Evolutionary conservation across 2,888 invertebrate species (phyloP).

Genomic region (Ariolimax columbianus): DNA sequence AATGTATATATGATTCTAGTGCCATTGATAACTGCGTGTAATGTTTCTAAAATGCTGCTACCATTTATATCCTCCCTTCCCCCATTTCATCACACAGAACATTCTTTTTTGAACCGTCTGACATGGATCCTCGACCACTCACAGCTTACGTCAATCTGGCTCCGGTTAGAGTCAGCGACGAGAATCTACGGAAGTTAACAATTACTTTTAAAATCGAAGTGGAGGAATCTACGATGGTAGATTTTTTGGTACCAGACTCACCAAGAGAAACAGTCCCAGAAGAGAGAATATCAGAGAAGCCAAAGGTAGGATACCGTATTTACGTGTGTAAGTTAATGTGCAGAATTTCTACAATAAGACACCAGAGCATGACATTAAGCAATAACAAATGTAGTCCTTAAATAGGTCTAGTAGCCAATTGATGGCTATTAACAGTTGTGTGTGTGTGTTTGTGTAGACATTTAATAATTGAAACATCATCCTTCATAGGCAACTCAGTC

Average conservation of each 20-base stretch:
- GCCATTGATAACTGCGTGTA: too few relatives aligned
- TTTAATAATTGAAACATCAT: too few relatives aligned
- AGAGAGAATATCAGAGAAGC: slow-evolving; percentile 65
- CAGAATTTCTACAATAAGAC: too few relatives aligned
- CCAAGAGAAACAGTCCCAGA: slow-evolving; percentile 59
- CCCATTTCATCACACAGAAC: slow-evolving; percentile 56
- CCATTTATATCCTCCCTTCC: background rate
- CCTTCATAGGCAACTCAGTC: too few relatives aligned
- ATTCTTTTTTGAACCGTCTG: slow-evolving; percentile 72
- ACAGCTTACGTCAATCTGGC: slow-evolving; percentile 63
- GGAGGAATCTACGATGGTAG: slow-evolving; percentile 64
- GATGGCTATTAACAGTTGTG: too few relatives aligned
- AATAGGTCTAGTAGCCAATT: too few relatives aligned
- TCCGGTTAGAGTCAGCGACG: slow-evolving; percentile 60
- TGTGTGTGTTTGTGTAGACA: too few relatives aligned
- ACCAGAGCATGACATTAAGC: too few relatives aligned
- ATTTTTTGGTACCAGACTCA: slow-evolving; percentile 68
- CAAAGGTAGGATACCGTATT: slow-evolving; percentile 52
- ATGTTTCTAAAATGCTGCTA: too few relatives aligned
- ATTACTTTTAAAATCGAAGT: slow-evolving; percentile 68
- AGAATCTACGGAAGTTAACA: slow-evolving; percentile 57
- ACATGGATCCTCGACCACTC: slow-evolving; percentile 63
- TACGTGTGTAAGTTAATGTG: too few relatives aligned
- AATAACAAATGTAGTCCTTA: too few relatives aligned
- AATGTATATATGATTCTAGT: too few relatives aligned